Evolutionary conservation across 2,797 vertebrate species (phyloP).

Genomic region (Crenuchus spilurus): DNA sequence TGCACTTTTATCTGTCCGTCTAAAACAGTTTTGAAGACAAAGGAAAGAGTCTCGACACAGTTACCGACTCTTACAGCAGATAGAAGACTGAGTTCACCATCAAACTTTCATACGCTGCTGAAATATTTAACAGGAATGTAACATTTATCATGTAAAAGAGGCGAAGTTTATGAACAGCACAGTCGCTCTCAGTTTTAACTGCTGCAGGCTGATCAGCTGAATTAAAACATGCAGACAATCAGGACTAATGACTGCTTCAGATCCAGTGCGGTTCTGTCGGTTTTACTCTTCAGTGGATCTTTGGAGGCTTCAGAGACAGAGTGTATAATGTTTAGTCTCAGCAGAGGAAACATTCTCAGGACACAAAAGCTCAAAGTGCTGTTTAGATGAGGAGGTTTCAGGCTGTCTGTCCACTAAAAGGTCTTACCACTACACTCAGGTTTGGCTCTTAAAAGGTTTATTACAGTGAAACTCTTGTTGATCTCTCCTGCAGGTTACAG

Average conservation of each 20-base stretch:
- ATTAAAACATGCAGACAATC: background rate
- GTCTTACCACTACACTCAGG: too few species aligned
- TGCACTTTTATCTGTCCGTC: background rate
- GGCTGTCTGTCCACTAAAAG: too few species aligned
- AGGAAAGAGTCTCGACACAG: slow-evolving; percentile 53
- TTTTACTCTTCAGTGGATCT: too few species aligned
- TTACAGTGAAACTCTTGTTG: too few species aligned
- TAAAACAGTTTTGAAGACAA: slow-evolving; percentile 25
- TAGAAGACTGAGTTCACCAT: slow-evolving; percentile 60
- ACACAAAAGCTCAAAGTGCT: too few species aligned
- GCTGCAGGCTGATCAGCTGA: background rate
- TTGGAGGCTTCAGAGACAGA: too few species aligned
- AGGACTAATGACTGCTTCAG: background rate
- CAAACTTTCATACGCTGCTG: slow-evolving; percentile 71
- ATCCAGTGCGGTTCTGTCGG: too few species aligned
- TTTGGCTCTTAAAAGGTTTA: too few species aligned
- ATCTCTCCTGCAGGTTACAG: too few species aligned
- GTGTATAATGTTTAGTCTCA: too few species aligned
- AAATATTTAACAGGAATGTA: slow-evolving; percentile 75
- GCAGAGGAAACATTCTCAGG: too few species aligned
- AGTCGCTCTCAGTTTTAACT: slow-evolving; percentile 24
- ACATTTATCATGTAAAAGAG: slow-evolving; percentile 71
- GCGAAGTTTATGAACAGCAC: slow-evolving; percentile 56
- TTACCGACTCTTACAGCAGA: slow-evolving; percentile 62
- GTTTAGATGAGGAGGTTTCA: too few species aligned